A percentile compares a stretch with the other conserved stretches of the same genome.
Evolutionary conservation across 2,113 vertebrate species (phyloP).

Genomic region (Triplophysa dalaica): DNA sequence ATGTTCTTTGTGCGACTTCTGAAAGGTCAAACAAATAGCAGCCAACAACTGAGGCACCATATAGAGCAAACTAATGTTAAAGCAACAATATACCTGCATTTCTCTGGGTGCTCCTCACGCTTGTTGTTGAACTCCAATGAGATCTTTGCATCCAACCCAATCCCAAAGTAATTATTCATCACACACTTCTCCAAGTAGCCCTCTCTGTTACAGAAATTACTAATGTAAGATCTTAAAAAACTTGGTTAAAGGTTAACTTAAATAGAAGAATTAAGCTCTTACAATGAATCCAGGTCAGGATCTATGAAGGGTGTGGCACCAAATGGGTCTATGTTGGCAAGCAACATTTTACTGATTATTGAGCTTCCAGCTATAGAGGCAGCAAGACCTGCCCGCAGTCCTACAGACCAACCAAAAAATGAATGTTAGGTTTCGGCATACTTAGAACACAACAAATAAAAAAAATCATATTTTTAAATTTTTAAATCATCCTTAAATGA

Average conservation of each 20-base stretch:
- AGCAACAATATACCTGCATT: constrained; percentile 84
- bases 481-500: too few relatives aligned
- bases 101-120: constrained; percentile 94
- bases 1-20: constrained; percentile 98
- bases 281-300: constrained; percentile 93
- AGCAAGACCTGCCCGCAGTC: constrained; percentile 91
- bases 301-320: constrained; percentile 96
- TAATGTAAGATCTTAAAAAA: not conserved
- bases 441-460: not conserved
- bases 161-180: constrained; percentile 99
- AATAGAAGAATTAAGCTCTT: constrained; percentile 66
- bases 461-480: too few relatives aligned
- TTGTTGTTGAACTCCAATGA: constrained; percentile 99
- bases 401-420: constrained; percentile 65
- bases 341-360: constrained; percentile 98
- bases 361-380: constrained; percentile 98
- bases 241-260: not conserved
- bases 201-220: constrained; percentile 75
- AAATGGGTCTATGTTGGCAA: constrained; percentile 95
- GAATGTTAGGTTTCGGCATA: not conserved
- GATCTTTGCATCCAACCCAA: constrained; percentile 97
- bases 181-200: constrained; percentile 97
- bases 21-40: not conserved
- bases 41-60: not conserved
- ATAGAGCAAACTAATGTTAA: not conserved